Evolutionary conservation across 2,888 invertebrate species (phyloP), one percentile per base, ranked within the genome.

Genomic region (Melolontha melolontha): DNA sequence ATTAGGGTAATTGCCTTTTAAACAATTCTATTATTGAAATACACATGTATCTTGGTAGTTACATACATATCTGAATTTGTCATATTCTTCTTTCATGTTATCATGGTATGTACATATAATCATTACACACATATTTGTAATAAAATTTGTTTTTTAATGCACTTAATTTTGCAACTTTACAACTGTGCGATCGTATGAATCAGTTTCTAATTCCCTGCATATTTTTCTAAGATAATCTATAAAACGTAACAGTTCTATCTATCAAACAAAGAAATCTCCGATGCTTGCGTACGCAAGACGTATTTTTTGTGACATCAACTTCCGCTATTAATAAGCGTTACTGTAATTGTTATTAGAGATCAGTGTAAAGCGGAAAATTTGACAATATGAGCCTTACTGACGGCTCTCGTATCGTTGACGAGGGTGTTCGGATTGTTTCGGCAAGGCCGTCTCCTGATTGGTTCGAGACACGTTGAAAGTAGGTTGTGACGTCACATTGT

Each of bases 401-500:
- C 72, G 70, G 69, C 75, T 78, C 75, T 74, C 74, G 72, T 79
- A 79, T 79, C 79, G 80, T 76, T 76, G 77, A 80, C 77, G 77
- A 76, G 72, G 66, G 69, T 74, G 76, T 75, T 81, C 80, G 80
- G 78, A 72, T 74, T 72, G 66, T 59, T 66, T 72, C 81, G 81
- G 79, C 81, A 83, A 83, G 83, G 83, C 76, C 83, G 82, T 77
- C 74, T 73, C 77, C 77, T 82, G 80, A 83, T 84, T 83, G 83
- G 83, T 78, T 77, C 78, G 79, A 80, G 80, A 82, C 81, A 81
- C 81, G 82, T 83, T 81, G 83, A 83, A 85, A 86, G 85, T 86
- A 86, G 85, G 85, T 85, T 85, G 85, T 86, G 86, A 86, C 86
- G 85, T 86, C 85, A 85, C 75, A 51, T 39, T 42, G 67, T 72